A percentile compares a stretch with the other conserved stretches of the same genome.
These are phyloP conservation scores for Eurypyga helias DNA, from an alignment of 2,113 vertebrate genomes.

Conservation along the genomic window DNA sequence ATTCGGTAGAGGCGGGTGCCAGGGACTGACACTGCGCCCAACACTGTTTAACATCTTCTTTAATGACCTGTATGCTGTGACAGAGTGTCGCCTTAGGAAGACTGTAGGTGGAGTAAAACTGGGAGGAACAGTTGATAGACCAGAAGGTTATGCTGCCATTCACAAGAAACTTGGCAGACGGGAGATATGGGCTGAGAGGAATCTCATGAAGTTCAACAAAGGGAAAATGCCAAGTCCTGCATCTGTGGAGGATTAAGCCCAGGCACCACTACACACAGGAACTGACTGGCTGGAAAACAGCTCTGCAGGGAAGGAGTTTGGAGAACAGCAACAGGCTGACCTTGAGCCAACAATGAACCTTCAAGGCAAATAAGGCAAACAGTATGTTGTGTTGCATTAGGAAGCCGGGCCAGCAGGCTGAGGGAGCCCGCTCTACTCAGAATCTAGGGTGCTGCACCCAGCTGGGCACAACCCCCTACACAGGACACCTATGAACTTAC, in stretches of 20 bases:
- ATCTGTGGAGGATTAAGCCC: not conserved
- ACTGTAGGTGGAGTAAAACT: too few species aligned
- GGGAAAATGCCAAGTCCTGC: not conserved
- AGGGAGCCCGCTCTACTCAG: not conserved
- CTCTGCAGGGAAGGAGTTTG: not conserved
- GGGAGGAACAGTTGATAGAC: too few species aligned
- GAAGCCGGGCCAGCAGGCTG: not conserved
- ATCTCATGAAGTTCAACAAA: not conserved
- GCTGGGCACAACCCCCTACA: too few species aligned
- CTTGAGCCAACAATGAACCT: not conserved
- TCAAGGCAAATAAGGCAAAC: not conserved
- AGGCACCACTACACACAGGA: not conserved
- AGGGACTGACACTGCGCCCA: not conserved
- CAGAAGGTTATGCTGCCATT: too few species aligned
- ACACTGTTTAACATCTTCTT: not conserved
- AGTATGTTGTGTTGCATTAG: not conserved
- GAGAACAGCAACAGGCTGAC: not conserved
- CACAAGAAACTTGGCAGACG: too few species aligned
- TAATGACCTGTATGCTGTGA: too few species aligned
- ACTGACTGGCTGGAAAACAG: not conserved
- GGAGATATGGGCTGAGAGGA: too few species aligned
- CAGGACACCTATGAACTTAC: not conserved
- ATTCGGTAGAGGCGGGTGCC: not conserved
- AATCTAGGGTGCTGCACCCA: accelerated
- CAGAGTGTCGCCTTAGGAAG: too few species aligned